Conservation (phyloP, 2,797 vertebrate species). For the Sorex maritimensis region DNA sequence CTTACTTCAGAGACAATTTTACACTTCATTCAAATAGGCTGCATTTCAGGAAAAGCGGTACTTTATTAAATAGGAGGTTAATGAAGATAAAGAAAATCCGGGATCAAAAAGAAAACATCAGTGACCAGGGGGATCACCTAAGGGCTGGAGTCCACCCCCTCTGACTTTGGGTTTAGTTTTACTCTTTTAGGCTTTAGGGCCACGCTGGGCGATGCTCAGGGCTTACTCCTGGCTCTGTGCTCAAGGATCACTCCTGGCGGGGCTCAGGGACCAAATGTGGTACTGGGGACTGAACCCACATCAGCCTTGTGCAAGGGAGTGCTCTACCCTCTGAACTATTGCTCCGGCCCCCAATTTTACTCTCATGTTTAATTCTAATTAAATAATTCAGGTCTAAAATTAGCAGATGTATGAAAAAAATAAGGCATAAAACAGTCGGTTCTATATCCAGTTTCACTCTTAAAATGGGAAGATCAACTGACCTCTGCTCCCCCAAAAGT, state of each 20-base stretch:
- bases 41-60: slow-evolving; percentile 38
- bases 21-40: slow-evolving; percentile 57
- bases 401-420: slow-evolving; percentile 18
- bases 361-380: neutral
- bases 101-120: slow-evolving; percentile 46
- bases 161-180: too few relatives aligned
- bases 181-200: too few relatives aligned
- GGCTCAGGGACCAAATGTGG: too few relatives aligned
- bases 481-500: neutral
- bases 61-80: slow-evolving; percentile 42
- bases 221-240: too few relatives aligned
- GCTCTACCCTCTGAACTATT: too few relatives aligned
- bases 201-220: too few relatives aligned
- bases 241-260: too few relatives aligned
- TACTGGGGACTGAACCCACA: too few relatives aligned
- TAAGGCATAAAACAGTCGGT: slow-evolving; percentile 62
- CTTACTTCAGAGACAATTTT: slow-evolving; percentile 54
- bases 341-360: too few relatives aligned
- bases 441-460: slow-evolving; percentile 1
- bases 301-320: too few relatives aligned
- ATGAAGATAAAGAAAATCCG: slow-evolving; percentile 21
- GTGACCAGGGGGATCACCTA: too few relatives aligned
- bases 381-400: slow-evolving; percentile 72
- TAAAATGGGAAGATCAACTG: slow-evolving; percentile 39
- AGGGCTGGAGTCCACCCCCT: too few relatives aligned